Evolutionary conservation across 2,113 vertebrate genomes (phyloP), one percentile per base, ranked within the genome.

Genomic region (Lophotis ruficrista): DNA sequence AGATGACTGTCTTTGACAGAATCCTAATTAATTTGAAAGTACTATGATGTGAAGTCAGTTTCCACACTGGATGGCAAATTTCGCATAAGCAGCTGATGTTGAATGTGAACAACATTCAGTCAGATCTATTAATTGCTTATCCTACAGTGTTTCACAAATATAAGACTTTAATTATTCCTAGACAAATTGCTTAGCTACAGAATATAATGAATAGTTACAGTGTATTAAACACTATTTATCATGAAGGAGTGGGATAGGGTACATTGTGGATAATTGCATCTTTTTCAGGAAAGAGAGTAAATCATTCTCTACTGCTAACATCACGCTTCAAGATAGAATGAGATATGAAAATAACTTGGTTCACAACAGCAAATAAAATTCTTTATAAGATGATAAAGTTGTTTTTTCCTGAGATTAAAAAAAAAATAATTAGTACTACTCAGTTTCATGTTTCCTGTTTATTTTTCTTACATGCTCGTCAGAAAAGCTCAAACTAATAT

Each of bases 291-390:
- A 54, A 87, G 33, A 45, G 13, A 7, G 25, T 54, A 8, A 65
- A 20, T 58, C 8, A 10, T 9, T 62, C 61, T 76, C 25, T 3
- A 33, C 7, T 89, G 18, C 21, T 80, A 68, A 14, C 1, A 80
- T 27, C 45, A 33, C 0, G 0, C 54, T 79, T 85, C 1, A 1
- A 78, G 19, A 21, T 4, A 45, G 22, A 85, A 12, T 33, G 21
- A 72, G 56, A 85, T 48, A 51, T 14, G 4, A 79, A 71, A 76
- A 58, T 61, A 23, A 38, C 5, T 18, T 64, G 20, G 4, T 27
- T 54, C 14, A 57, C 25, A 80, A 47, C 0, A 78, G 3, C 8
- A 64, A 48, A 38, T 37, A 72, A 70, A 80, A 43, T 28, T 41
- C 4, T 61, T 60, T 57, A 19, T 15, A 41, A 47, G 7, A 41